A percentile compares a stretch with the other conserved stretches of the same genome.
Evolutionary conservation across 2,113 vertebrate species (phyloP).

Genomic region (Catagonus wagneri): DNA sequence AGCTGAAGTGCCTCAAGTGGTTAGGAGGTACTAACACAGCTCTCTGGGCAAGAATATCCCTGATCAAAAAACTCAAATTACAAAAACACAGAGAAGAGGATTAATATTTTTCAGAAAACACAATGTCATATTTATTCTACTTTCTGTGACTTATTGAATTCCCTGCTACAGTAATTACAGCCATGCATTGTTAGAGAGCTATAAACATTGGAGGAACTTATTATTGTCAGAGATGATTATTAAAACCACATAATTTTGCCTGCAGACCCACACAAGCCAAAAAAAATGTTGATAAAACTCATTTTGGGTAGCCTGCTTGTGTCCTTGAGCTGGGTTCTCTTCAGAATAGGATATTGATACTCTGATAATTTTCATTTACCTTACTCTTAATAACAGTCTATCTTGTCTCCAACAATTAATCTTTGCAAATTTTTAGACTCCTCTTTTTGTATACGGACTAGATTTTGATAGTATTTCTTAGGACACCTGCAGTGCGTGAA

Average conservation of each 20-base stretch:
- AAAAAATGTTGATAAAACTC: conserved; percentile 63
- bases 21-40: accelerated
- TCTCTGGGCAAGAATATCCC: background rate
- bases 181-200: conserved; percentile 57
- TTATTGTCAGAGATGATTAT: conserved; percentile 70
- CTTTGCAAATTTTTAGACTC: conserved; percentile 7
- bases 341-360: conserved; percentile 62
- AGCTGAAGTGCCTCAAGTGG: accelerated
- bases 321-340: conserved; percentile 56
- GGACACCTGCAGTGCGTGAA: background rate
- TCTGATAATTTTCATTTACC: conserved; percentile 46
- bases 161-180: conserved; percentile 74
- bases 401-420: conserved; percentile 79
- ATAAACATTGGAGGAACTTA: conserved; percentile 69
- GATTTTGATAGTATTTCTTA: conserved; percentile 52
- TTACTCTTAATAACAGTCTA: conserved; percentile 60
- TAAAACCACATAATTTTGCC: conserved; percentile 65
- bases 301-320: conserved; percentile 56
- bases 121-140: conserved; percentile 78
- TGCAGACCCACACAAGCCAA: conserved; percentile 30
- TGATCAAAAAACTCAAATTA: conserved; percentile 47
- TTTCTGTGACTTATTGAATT: conserved; percentile 75
- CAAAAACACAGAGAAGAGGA: conserved; percentile 18
- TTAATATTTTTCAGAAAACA: conserved; percentile 69
- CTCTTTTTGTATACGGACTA: background rate